Base-by-base conservation (phyloP, 2,113 vertebrate species). In the Pyrgilauda ruficollis region DNA sequence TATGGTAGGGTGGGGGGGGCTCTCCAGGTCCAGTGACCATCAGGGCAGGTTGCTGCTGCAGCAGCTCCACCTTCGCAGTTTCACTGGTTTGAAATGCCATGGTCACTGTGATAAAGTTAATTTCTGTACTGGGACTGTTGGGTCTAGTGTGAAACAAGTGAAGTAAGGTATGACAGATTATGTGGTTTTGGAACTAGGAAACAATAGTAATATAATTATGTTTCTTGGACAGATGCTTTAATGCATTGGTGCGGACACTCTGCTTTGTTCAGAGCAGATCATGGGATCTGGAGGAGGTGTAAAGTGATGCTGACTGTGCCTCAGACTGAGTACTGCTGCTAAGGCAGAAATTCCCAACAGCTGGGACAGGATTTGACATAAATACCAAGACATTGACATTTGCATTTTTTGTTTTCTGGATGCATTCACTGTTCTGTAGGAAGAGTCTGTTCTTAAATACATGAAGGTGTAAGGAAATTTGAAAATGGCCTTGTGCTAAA, bases 1-100 rank as follows among this genome's bases (percentile, higher is more conserved):
- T 1, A 3, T 23, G 39, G 66, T 0, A 4, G 4, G 6, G 2
- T 43, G 6, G 10, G 14, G 8, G 7, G 4, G 1, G 2, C 8
- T 77, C 23, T 85, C 20, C 41, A 70, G 33, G 27, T 69, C 55
- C 12, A 14, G 18, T 6, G 8, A 9, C 47, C 3, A 0, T 43
- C 3, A 5, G 41, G 33, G 24, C 8, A 10, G 6, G 18, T 41
- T 79, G 53, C n/a, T 49, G 17, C 63, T 72, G 66, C 56, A 79
- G 28, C 13, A 41, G 3, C 22, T 86, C 28, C 16, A 11, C 53
- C 47, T 27, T 63, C 10, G 22, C 31, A 39, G 24, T 35, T 24
- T 72, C 47, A 19, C 50, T 88, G 28, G 15, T 63, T 75, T 28
- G 8, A 47, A 53, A 69, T 2, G 18, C 47, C 23, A 15, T 15